Percentiles rank a stretch among this genome's conserved stretches.
phyloP scores from a whole-genome alignment of 2,797 vertebrate species.

The Melanotaenia nigrans region DNA sequence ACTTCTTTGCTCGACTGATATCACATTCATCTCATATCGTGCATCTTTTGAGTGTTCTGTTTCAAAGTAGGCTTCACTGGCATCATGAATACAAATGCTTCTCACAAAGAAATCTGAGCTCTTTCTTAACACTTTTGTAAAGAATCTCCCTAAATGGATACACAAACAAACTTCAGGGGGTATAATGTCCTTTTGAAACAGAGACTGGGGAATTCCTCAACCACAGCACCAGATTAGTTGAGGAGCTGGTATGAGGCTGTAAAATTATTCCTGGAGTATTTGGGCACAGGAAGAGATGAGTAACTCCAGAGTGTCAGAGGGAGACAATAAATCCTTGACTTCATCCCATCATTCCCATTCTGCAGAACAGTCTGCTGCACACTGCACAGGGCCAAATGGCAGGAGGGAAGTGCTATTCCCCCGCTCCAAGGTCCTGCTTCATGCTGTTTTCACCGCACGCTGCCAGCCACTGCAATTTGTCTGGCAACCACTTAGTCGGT shows the following conservation, averaged over 20 bases:
- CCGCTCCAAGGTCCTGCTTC: slow-evolving; percentile 64
- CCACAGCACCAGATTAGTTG: slow-evolving; percentile 21
- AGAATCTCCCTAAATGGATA: not conserved
- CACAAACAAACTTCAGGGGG: slow-evolving; percentile 2
- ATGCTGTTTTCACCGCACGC: slow-evolving; percentile 60
- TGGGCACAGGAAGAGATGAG: slow-evolving; percentile 32
- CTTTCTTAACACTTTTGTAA: slow-evolving; percentile 13
- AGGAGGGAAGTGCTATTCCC: slow-evolving; percentile 49
- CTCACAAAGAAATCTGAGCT: slow-evolving; percentile 46
- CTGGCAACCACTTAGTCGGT: slow-evolving; percentile 74
- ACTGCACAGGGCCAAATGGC: slow-evolving; percentile 43
- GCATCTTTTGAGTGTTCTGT: slow-evolving; percentile 32
- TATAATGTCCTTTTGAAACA: slow-evolving; percentile 28
- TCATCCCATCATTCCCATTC: slow-evolving; percentile 34
- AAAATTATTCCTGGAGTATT: slow-evolving; percentile 31
- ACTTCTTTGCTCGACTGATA: not conserved
- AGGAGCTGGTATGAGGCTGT: slow-evolving; percentile 35
- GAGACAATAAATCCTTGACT: slow-evolving; percentile 40
- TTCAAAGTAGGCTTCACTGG: slow-evolving; percentile 40
- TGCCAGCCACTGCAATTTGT: slow-evolving; percentile 79
- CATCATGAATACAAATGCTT: slow-evolving; percentile 39
- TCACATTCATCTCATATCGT: slow-evolving; percentile 9
- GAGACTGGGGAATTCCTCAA: slow-evolving; percentile 30
- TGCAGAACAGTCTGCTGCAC: slow-evolving; percentile 10
- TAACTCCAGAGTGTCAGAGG: slow-evolving; percentile 28